Conservation (phyloP, 64 coral and sea anemone genomes). For the Actinia equina region DNA sequence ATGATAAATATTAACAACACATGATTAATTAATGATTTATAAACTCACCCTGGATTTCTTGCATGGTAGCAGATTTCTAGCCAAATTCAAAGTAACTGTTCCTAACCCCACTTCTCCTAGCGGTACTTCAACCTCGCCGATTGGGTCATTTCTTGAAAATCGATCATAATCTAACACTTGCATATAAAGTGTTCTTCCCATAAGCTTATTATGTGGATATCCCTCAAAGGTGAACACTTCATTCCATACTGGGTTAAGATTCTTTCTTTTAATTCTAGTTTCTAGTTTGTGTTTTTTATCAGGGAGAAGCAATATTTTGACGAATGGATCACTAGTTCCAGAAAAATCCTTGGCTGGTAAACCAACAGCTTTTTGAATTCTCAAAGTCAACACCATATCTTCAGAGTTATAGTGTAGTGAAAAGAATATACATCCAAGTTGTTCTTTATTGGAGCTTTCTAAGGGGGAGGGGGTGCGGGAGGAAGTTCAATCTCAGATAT, state of each 20-base stretch:
- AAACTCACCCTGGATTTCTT: constrained; percentile 48
- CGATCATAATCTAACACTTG: constrained; percentile 97
- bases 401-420: constrained; percentile 83
- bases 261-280: constrained; percentile 87
- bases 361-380: constrained; percentile 86
- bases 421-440: constrained; percentile 82
- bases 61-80: constrained; percentile 88
- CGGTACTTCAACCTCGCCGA: constrained; percentile 83
- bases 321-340: constrained; percentile 94
- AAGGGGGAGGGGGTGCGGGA: constrained; percentile 58
- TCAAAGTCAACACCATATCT: constrained; percentile 64
- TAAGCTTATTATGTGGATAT: constrained; percentile 93
- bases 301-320: constrained; percentile 86
- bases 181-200: constrained; percentile 71
- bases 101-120: constrained; percentile 76
- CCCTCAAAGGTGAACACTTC: constrained; percentile 95
- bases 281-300: constrained; percentile 96
- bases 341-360: constrained; percentile 95
- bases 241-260: constrained; percentile 95
- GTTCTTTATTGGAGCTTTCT: constrained; percentile 40
- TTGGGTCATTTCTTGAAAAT: constrained; percentile 97
- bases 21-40: neutral
- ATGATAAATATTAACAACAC: neutral
- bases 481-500: constrained; percentile 59
- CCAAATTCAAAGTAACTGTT: constrained; percentile 62